Percentiles rank a stretch among this genome's conserved stretches.
Conservation (phyloP, 2,888 invertebrate genomes). For the Alentia gelatinosa region DNA sequence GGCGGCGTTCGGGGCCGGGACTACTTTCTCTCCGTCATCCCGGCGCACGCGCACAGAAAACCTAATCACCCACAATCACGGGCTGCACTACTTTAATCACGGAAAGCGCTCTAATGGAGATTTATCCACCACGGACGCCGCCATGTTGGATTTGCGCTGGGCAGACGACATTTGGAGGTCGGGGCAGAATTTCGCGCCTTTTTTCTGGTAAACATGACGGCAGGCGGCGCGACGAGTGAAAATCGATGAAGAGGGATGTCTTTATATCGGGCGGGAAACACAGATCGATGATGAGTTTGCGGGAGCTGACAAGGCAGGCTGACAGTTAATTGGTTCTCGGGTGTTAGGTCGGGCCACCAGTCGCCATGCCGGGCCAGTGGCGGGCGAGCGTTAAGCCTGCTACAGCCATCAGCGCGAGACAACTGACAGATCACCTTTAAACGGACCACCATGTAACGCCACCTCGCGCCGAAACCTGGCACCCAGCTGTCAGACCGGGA, state of each 20-base stretch:
- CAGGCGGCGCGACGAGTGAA: neutral
- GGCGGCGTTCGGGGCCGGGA: neutral
- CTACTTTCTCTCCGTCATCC: neutral
- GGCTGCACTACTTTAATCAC: slow-evolving; percentile 24
- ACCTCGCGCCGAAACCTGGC: no score
- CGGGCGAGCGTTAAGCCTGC: neutral
- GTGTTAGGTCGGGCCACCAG: neutral
- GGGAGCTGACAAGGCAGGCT: neutral
- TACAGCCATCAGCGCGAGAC: neutral
- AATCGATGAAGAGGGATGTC: neutral
- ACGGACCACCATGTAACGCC: no score
- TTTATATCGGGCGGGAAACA: neutral
- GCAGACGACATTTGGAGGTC: neutral
- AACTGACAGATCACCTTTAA: neutral
- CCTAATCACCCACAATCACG: slow-evolving; percentile 18
- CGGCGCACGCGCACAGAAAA: neutral
- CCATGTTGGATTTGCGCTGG: slow-evolving; percentile 5
- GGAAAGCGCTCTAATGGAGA: neutral
- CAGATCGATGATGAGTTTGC: neutral
- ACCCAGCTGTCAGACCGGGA: no score
- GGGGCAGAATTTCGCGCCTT: neutral
- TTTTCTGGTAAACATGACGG: neutral
- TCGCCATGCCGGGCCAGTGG: neutral
- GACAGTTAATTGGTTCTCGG: neutral
- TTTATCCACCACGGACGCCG: neutral